Conservation (phyloP, 2,888 invertebrate species). For the Graphium colonna region DNA sequence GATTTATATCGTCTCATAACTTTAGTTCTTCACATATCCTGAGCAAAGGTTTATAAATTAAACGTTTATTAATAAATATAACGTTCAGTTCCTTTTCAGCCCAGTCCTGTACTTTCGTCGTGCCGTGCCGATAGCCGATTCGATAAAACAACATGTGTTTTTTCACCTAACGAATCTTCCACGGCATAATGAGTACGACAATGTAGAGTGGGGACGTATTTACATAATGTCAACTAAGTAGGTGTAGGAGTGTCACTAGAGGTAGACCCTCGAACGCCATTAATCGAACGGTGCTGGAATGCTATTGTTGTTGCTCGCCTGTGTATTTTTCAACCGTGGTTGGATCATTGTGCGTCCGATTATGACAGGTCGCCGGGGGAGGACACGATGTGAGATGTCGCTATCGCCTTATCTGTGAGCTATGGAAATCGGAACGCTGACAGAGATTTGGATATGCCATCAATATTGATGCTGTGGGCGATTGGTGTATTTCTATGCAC, state of each 20-base stretch:
- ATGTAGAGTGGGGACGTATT: constrained; percentile 76
- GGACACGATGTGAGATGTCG: constrained; percentile 30
- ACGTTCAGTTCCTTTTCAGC: too few species aligned
- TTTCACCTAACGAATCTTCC: constrained; percentile 80
- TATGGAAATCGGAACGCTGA: too few species aligned
- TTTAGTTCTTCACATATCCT: too few species aligned
- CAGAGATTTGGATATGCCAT: too few species aligned
- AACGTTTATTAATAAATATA: too few species aligned
- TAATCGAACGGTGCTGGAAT: constrained; percentile 73
- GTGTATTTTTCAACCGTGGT: constrained; percentile 63
- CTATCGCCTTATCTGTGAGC: constrained; percentile 5
- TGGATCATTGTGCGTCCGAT: constrained; percentile 43
- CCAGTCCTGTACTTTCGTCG: constrained; percentile 37
- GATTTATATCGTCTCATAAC: too few species aligned
- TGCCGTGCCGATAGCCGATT: constrained; percentile 39
- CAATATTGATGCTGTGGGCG: too few species aligned
- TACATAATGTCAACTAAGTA: constrained; percentile 80
- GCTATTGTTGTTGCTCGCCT: constrained; percentile 58
- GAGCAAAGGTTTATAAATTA: too few species aligned
- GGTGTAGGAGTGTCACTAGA: constrained; percentile 70
- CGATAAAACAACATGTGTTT: constrained; percentile 79
- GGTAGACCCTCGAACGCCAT: constrained; percentile 58
- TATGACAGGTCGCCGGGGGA: constrained; percentile 45
- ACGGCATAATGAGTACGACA: constrained; percentile 75
- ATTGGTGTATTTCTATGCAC: too few species aligned